phyloP scores from a whole-genome alignment of 2,113 vertebrate genomes.

The Narcine bancroftii region DNA sequence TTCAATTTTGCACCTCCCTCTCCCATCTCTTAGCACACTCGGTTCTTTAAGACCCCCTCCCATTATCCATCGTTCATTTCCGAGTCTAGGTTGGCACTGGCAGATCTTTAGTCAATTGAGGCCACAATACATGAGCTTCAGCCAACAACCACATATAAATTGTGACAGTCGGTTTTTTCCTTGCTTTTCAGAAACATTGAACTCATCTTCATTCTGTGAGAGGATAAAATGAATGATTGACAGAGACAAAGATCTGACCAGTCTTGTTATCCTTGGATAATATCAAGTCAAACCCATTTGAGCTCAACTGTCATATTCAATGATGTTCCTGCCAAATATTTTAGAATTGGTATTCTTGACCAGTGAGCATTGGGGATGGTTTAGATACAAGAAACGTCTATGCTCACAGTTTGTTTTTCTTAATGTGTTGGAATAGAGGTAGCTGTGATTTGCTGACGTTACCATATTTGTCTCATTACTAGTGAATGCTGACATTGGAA shows the following conservation, averaged over 20 bases:
- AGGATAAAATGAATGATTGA: background rate
- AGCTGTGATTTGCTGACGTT: background rate
- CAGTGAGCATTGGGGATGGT: background rate
- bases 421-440: background rate
- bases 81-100: background rate
- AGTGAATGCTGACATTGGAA: background rate
- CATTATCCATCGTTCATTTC: background rate
- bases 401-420: background rate
- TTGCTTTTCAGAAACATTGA: background rate
- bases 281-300: background rate
- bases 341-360: background rate
- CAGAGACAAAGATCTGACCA: no score
- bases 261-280: background rate
- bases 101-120: background rate
- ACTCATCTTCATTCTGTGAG: background rate
- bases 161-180: background rate
- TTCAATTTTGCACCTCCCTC: background rate
- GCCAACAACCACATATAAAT: background rate
- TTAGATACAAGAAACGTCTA: background rate
- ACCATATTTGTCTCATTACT: background rate
- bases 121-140: background rate
- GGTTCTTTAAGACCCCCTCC: background rate
- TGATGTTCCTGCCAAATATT: background rate
- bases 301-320: background rate
- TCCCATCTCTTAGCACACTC: background rate